phyloP scores from a whole-genome alignment of 2,888 invertebrate species.

The Drosophila mimica region DNA sequence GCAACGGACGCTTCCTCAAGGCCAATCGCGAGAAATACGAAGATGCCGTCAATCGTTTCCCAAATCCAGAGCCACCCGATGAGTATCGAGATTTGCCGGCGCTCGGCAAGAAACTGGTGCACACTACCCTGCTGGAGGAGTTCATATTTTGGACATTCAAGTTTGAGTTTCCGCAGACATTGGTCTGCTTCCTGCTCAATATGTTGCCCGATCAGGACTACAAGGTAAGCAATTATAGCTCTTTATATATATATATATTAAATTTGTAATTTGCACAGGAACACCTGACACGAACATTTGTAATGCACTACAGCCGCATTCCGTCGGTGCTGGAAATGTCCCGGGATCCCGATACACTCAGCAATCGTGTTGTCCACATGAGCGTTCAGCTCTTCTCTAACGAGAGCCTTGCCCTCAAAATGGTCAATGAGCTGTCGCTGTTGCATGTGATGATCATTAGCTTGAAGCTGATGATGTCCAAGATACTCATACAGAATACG shows the following conservation, averaged over 20 bases:
- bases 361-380: slow-evolving; percentile 98
- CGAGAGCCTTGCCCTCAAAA: slow-evolving; percentile 94
- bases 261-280: slow-evolving; percentile 87
- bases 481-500: slow-evolving; percentile 94
- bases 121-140: slow-evolving; percentile 95
- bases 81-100: slow-evolving; percentile 93
- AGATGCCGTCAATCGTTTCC: slow-evolving; percentile 92
- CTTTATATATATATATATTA: slow-evolving; percentile 18
- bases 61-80: slow-evolving; percentile 90
- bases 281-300: slow-evolving; percentile 96
- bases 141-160: slow-evolving; percentile 99
- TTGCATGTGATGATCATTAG: slow-evolving; percentile 97
- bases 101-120: slow-evolving; percentile 91
- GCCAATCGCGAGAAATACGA: slow-evolving; percentile 92
- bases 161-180: slow-evolving; percentile 98
- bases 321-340: slow-evolving; percentile 95
- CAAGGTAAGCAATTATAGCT: slow-evolving; percentile 87
- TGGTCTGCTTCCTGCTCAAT: slow-evolving; percentile 96
- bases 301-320: slow-evolving; percentile 97
- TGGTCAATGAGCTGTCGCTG: slow-evolving; percentile 95
- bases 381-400: slow-evolving; percentile 98
- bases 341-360: slow-evolving; percentile 94
- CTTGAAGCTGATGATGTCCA: slow-evolving; percentile 96
- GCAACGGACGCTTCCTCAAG: slow-evolving; percentile 90
- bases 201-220: slow-evolving; percentile 98